Conservation (phyloP, 2,113 vertebrate genomes). For the Strix aluco region DNA sequence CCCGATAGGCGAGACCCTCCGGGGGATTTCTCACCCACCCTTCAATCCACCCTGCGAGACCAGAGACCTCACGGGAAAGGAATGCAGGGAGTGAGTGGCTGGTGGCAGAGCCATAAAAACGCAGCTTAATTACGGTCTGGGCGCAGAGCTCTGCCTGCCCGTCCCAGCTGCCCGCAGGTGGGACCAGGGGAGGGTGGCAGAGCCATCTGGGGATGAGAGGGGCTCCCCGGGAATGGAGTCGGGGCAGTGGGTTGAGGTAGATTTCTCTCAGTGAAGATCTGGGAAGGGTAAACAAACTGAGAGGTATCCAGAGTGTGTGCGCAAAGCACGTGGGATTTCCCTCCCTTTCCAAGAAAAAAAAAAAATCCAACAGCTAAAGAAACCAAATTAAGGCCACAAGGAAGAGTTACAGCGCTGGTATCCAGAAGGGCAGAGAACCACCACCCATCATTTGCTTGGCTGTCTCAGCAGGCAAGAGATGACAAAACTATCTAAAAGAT, state of each 20-base stretch:
- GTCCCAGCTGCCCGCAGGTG: not conserved
- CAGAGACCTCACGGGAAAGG: conserved; percentile 41
- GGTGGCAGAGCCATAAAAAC: conserved; percentile 40
- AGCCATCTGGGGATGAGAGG: not conserved
- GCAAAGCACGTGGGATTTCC: fast-evolving
- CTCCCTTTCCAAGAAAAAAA: not conserved
- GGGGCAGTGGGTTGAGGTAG: no score
- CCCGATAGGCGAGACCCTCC: not conserved
- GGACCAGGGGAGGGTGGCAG: not conserved
- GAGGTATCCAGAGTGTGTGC: not conserved
- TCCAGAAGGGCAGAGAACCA: not conserved
- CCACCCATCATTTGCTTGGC: not conserved
- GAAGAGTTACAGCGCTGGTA: not conserved
- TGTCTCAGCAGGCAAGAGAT: not conserved
- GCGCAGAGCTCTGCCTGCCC: not conserved
- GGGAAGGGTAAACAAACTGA: not conserved
- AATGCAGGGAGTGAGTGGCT: conserved; percentile 51
- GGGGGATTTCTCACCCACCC: not conserved
- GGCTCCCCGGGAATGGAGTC: not conserved
- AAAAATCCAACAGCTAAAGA: not conserved
- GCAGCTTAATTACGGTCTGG: not conserved
- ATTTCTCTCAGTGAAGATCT: not conserved
- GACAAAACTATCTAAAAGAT: not conserved
- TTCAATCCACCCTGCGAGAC: not conserved
- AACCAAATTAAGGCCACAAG: not conserved